Evolutionary conservation across 2,113 vertebrate species (phyloP).

Genomic region (Aramus guarauna): DNA sequence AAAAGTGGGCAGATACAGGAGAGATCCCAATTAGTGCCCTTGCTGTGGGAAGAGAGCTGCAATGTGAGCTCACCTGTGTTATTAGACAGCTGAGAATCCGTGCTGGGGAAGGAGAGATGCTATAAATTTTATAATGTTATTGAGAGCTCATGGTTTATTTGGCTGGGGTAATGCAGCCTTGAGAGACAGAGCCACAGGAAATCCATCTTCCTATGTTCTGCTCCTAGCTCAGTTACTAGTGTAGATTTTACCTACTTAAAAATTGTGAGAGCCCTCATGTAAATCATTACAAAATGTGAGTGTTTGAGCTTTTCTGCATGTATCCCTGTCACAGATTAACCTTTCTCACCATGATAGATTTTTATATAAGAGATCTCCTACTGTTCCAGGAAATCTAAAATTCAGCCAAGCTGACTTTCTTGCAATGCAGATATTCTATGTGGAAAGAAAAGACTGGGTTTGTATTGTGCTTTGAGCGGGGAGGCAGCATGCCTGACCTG

Average conservation of each 20-base stretch:
- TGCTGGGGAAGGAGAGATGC: not conserved
- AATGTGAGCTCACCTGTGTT: rapidly evolving
- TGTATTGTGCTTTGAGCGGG: not conserved
- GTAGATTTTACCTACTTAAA: not conserved
- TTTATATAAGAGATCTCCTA: not conserved
- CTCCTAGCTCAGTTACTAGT: not conserved
- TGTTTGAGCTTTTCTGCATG: not conserved
- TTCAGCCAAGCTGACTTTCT: not conserved
- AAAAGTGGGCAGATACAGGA: not conserved
- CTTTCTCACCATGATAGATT: not conserved
- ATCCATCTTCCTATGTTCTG: not conserved
- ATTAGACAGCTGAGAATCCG: not conserved
- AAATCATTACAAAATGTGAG: not conserved
- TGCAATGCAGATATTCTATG: not conserved
- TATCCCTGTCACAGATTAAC: not conserved
- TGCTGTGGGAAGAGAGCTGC: not conserved
- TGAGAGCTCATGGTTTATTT: not conserved
- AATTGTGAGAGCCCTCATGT: not conserved
- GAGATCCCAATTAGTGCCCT: not conserved
- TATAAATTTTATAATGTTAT: not conserved
- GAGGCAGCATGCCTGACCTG: not conserved
- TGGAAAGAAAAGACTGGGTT: not conserved
- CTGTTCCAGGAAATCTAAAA: not conserved
- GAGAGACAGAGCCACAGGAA: not conserved
- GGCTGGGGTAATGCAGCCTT: not conserved